Conservation (phyloP, 1,140 invertebrate genomes). For the Lepidurus arcticus region DNA sequence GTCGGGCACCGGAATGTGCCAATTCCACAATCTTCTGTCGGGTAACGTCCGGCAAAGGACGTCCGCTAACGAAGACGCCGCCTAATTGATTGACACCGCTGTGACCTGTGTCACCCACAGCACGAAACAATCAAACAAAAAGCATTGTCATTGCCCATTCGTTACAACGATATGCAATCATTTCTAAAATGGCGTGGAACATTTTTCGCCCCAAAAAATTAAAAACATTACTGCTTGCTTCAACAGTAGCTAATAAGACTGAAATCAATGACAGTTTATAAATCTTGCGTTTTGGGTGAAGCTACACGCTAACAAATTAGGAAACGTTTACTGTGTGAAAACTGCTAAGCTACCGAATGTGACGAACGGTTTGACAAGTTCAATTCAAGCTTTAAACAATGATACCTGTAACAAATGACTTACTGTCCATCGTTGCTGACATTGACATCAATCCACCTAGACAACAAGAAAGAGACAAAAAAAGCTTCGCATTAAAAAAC, state of each 20-base stretch:
- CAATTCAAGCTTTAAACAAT: not conserved
- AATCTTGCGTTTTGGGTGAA: not conserved
- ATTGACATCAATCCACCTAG: not conserved
- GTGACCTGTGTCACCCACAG: slow-evolving; percentile 59
- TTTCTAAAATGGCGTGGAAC: not conserved
- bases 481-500: not conserved
- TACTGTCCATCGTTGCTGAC: slow-evolving; percentile 21
- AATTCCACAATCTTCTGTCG: slow-evolving; percentile 92
- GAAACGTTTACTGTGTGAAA: not conserved
- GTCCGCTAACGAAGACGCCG: slow-evolving; percentile 94
- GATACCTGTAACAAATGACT: slow-evolving; percentile 22
- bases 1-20: slow-evolving; percentile 84
- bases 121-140: slow-evolving; percentile 20
- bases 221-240: not conserved
- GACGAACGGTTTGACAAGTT: slow-evolving; percentile 13
- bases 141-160: slow-evolving; percentile 24
- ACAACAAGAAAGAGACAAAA: not conserved
- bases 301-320: not conserved
- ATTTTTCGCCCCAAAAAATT: not conserved
- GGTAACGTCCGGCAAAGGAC: slow-evolving; percentile 90
- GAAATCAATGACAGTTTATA: not conserved
- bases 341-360: slow-evolving; percentile 9
- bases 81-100: slow-evolving; percentile 97
- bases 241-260: not conserved
- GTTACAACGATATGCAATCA: slow-evolving; percentile 4